Base-by-base conservation (phyloP, 2,888 invertebrate genomes). In the Phorcus lineatus region DNA sequence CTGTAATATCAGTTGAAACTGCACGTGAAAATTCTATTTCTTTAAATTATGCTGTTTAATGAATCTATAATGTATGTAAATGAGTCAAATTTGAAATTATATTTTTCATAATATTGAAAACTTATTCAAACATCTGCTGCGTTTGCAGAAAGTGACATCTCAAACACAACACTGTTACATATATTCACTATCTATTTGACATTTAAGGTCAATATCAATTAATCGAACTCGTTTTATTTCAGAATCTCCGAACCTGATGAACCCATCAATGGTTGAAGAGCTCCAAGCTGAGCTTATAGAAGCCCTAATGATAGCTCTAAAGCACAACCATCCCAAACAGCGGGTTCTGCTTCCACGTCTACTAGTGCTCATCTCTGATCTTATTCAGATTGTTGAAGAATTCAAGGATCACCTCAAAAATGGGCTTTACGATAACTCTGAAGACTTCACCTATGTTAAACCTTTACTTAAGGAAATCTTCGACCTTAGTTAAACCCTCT, bases 241-340 rank as follows among this genome's bases (percentile, higher is more conserved):
- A 89, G 89, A 89, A 82, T 84, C 85, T 28, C 86, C 88, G 0
- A 85, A 82, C 16, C 36, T 87, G 31, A 66, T 80, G 54, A 82
- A 83, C 54, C 74, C 80, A 28, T 47, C 75, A 17, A 84, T 86
- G 47, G 86, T 90, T 0, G 90, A 90, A 70, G 80, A 85, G 7
- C 79, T 88, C 0, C 91, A 91, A 79, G 80, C 83, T n/a, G 88
- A 88, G 54, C 79, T 90, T 17, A 82, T 91, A 7, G 87, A 91
- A 36, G 87, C 90, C 0, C 79, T 91, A 11, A 82, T 89, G 1
- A 83, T 91, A 7, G 90, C 90, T 70, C 80, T 90, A 7, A 90
- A 90, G 80, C 90, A 89, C 80, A 91, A 91, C 80, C 90, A 91
- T 75, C 89, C 91, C 1, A 89, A 88, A 80, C 84, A 87, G 54